Conservation (phyloP, 2,797 vertebrate species). For the Clarias platycephalus region DNA sequence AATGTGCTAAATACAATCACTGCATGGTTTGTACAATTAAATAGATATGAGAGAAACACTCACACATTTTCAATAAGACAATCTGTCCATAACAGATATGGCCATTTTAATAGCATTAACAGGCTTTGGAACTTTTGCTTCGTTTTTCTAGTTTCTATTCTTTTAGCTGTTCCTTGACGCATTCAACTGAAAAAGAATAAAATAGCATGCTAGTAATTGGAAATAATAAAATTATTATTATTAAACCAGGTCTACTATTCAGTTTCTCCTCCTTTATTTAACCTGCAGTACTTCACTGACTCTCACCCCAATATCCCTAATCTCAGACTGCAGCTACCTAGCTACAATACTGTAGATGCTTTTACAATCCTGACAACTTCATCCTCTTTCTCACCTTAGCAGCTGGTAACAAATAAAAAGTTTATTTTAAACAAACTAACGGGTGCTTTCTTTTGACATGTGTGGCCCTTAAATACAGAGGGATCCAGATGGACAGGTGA, state of each 20-base stretch:
- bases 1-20: not conserved
- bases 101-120: not conserved
- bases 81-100: not conserved
- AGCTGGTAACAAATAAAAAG: not conserved
- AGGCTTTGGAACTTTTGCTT: not conserved
- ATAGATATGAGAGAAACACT: not conserved
- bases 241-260: not conserved
- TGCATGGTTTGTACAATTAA: not conserved
- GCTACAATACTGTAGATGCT: not conserved
- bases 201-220: not conserved
- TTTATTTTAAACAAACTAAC: not conserved
- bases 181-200: not conserved
- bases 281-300: not conserved
- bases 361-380: not conserved
- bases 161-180: too few relatives aligned
- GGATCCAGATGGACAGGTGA: not conserved
- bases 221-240: not conserved
- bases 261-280: not conserved
- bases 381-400: not conserved
- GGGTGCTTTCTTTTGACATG: not conserved
- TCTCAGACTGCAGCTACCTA: not conserved
- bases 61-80: not conserved
- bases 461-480: not conserved
- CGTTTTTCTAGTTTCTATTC: too few relatives aligned
- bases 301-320: not conserved